Evolutionary conservation across 2,888 invertebrate genomes (phyloP).

Genomic region (Agonopterix arenella): DNA sequence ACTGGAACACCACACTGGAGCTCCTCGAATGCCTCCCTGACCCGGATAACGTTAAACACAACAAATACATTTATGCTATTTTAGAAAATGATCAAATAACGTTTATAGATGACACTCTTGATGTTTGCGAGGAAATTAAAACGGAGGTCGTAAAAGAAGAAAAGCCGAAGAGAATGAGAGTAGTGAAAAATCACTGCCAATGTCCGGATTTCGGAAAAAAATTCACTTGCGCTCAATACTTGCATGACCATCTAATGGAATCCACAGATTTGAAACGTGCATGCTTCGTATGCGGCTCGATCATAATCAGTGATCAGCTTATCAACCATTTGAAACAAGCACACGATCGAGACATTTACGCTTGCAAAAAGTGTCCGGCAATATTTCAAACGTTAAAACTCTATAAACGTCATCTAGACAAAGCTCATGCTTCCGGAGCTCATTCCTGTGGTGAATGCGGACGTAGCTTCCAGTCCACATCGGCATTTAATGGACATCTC

Average conservation of each 20-base stretch:
- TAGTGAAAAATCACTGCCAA: slow-evolving; percentile 20
- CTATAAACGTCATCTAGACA: slow-evolving; percentile 29
- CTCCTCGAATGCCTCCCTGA: slow-evolving; percentile 33
- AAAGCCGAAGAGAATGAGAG: background rate
- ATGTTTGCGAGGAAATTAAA: background rate
- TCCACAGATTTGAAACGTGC: slow-evolving; percentile 47
- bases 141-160: background rate
- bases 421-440: slow-evolving; percentile 36
- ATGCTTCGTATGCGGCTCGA: slow-evolving; percentile 48
- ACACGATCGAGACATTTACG: slow-evolving; percentile 33
- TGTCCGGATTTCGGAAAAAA: slow-evolving; percentile 50
- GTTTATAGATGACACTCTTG: slow-evolving; percentile 20
- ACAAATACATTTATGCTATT: slow-evolving; percentile 27
- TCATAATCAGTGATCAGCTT: slow-evolving; percentile 44
- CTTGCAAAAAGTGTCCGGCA: slow-evolving; percentile 52
- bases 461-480: slow-evolving; percentile 35
- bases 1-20: slow-evolving; percentile 40
- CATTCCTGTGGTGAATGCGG: slow-evolving; percentile 58
- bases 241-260: slow-evolving; percentile 51
- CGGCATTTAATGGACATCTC: slow-evolving; percentile 46
- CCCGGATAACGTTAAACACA: slow-evolving; percentile 5
- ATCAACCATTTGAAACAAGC: slow-evolving; percentile 33
- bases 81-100: slow-evolving; percentile 31
- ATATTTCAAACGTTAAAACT: slow-evolving; percentile 29
- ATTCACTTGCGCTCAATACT: slow-evolving; percentile 36